Evolutionary conservation across 2,113 vertebrate species (phyloP).

Genomic region (Pristiophorus japonicus): DNA sequence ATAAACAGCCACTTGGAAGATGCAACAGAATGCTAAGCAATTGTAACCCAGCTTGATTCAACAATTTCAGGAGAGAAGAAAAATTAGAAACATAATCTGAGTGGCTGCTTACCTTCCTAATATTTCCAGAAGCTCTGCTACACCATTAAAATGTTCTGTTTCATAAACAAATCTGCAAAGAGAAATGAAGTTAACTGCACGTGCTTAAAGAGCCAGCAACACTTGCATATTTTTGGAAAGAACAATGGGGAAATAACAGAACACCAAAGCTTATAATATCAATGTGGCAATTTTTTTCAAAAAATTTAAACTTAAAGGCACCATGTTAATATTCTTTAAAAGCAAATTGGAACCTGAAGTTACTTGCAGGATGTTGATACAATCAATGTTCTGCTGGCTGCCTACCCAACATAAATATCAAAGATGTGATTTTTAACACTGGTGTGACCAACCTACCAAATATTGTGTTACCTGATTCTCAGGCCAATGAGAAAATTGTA

Average conservation of each 20-base stretch:
- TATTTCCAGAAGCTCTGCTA: conserved; percentile 98
- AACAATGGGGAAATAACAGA: background rate
- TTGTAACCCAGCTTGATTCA: background rate
- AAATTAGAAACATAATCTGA: background rate
- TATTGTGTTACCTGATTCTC: background rate
- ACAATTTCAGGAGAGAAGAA: background rate
- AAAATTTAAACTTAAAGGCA: conserved; percentile 40
- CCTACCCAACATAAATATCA: background rate
- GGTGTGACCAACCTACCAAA: background rate
- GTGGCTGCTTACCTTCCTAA: conserved; percentile 80
- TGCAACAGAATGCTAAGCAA: background rate
- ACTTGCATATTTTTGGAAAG: background rate
- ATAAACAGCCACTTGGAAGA: background rate
- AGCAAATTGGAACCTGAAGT: background rate
- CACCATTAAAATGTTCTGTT: conserved; percentile 99
- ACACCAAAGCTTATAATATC: background rate
- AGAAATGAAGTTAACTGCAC: conserved; percentile 23
- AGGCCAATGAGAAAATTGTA: background rate
- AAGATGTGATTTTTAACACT: background rate
- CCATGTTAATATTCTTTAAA: background rate
- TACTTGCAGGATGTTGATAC: background rate
- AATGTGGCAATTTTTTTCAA: conserved; percentile 26
- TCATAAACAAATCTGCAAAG: conserved; percentile 97
- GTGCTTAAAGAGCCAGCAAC: background rate
- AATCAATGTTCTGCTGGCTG: background rate